Evolutionary conservation across 2,888 invertebrate species (phyloP), one percentile per base, ranked within the genome.

Genomic region (Acanthosoma haemorrhoidale): DNA sequence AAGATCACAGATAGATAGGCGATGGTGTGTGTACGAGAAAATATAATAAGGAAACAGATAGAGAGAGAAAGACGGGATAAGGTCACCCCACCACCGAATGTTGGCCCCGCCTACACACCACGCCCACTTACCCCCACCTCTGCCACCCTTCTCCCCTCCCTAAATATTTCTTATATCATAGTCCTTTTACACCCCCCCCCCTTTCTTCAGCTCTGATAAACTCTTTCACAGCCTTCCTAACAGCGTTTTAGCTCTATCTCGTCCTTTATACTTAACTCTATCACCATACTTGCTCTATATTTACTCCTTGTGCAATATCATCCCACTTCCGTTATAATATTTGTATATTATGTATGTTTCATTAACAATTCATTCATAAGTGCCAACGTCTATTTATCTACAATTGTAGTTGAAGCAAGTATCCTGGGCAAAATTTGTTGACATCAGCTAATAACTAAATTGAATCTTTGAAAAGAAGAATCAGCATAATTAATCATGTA

Each of bases 81-180:
- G 51, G 51, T 51, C 51, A 51, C 51, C 51, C 51, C 25, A 13
- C 51, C 51, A 13, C 2, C 2, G 1, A 1, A 1, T n/a, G n/a
- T n/a, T 25, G 1, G 51, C 51, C 16, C 13, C 51, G 51, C 51
- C 51, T 13, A 51, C 25, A 0, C 5, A 25, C 51, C 25, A 51
- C 51, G 51, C 51, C 51, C 51, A 11, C 21, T n/a, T 8, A 5
- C 13, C 21, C 43, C 43, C 21, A 2, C 51, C n/a, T n/a, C n/a
- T n/a, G n/a, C 25, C n/a, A n/a, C 51, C 2, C 51, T 25, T n/a
- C n/a, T 51, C 51, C 51, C 25, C 51, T 51, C 29, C 51, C 51
- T 51, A 51, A 51, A 51, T 51, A 51, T 51, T 51, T 51, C 51
- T 51, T 51, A 51, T 51, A 51, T 51, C 51, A 51, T 51, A 51